Base-by-base conservation (phyloP, 2,888 invertebrate species). In the Tanytarsus gracilentus region DNA sequence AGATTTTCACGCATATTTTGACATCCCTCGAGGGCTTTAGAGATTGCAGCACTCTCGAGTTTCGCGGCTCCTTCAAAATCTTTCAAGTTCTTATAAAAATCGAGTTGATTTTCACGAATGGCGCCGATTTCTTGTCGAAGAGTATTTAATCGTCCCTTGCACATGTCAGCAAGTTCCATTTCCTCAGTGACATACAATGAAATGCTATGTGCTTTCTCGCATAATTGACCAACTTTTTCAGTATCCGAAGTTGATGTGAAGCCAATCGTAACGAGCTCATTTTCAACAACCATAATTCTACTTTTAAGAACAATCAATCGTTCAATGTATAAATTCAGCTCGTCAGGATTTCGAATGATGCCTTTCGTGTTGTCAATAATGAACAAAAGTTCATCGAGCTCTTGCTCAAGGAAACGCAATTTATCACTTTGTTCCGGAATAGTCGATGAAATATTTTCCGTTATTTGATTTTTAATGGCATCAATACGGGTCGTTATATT, bases 331-430 rank as follows among this genome's bases (percentile, higher is more conserved):
- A 89, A 75, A 65, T 84, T 83, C 0, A 91, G 75, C 68, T 91
- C 90, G 65, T 91, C 90, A 67, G 88, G 88, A 58, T 83, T 88
- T 68, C 86, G 88, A 48, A 91, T 83, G 0, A 88, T 83, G 1
- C 88, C 86, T 69, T 85, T 84, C 62, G 88, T 79, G 63, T 81
- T 79, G 26, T 86, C 84, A 62, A 90, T 75, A 14, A 83, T 79
- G 1, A 78, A 71, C 62, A 85, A 81, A 16, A 91, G 76, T 68
- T 90, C 88, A 68, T 82, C 78, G 11, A 91, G 71, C 69, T 90
- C 90, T 65, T 84, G 81, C 69, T 89, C 88, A 2, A 92, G 77
- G 29, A 87, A 76, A 49, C 79, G 78, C 0, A 91, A 72, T 68
- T 88, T 88, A 62, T 88, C 87, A 63, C 83, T 82, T 0, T 86